Evolutionary conservation across 1,140 invertebrate genomes (phyloP).

Genomic region (Macrocentrus cingulum): DNA sequence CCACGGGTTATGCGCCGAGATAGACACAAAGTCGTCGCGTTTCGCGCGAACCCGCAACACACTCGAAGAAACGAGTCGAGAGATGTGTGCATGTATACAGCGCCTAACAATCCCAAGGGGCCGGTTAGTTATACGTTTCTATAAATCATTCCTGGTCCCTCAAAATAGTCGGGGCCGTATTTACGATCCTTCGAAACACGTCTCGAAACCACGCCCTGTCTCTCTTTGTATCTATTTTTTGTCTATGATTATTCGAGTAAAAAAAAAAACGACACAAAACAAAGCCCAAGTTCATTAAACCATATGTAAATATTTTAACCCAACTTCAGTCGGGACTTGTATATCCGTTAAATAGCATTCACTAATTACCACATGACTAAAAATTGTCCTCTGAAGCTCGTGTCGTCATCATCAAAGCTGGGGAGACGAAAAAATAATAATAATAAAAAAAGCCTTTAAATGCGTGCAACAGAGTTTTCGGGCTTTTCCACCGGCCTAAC

Average conservation of each 20-base stretch:
- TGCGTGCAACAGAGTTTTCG: too few species aligned
- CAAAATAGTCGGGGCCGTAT: slow-evolving; percentile 43
- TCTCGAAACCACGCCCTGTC: slow-evolving; percentile 37
- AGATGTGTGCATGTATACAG: slow-evolving; percentile 12
- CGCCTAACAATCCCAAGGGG: slow-evolving; percentile 26
- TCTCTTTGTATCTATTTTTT: slow-evolving; percentile 20
- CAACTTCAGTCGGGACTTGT: too few species aligned
- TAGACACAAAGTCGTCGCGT: slow-evolving; percentile 33
- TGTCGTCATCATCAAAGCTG: too few species aligned
- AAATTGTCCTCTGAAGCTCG: too few species aligned
- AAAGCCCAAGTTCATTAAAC: too few species aligned
- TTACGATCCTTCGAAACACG: slow-evolving; percentile 50
- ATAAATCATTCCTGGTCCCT: slow-evolving; percentile 56
- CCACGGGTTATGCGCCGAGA: slow-evolving; percentile 7
- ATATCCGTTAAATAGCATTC: too few species aligned
- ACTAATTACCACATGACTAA: too few species aligned
- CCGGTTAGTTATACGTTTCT: slow-evolving; percentile 53
- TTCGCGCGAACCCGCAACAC: slow-evolving; percentile 8
- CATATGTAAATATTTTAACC: too few species aligned
- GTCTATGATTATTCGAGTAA: slow-evolving; percentile 25
- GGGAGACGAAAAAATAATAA: too few species aligned
- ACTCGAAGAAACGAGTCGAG: slow-evolving; percentile 14
- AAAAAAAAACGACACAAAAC: too few species aligned
- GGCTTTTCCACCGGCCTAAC: slow-evolving; percentile 19
- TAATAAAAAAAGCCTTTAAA: too few species aligned